Evolutionary conservation across 2,797 vertebrate genomes (phyloP).

Genomic region (Myiotriccus ornatus): DNA sequence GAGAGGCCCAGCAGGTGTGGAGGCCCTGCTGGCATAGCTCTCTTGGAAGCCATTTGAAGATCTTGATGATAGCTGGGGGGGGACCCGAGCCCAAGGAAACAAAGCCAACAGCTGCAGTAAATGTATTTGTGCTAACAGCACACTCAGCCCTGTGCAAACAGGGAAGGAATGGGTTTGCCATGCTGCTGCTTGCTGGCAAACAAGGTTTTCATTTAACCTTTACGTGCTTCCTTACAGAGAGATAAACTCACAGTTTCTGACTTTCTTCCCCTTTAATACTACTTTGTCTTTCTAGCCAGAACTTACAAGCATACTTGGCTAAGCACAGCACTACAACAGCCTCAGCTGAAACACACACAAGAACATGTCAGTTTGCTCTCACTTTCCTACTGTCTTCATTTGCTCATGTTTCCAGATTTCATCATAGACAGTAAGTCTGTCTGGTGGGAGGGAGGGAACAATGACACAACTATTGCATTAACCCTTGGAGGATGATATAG

Average conservation of each 20-base stretch:
- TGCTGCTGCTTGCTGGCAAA: neutral
- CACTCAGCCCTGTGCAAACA: neutral
- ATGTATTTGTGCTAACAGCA: neutral
- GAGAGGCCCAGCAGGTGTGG: neutral
- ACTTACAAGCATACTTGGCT: neutral
- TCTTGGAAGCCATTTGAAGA: neutral
- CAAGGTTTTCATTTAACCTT: neutral
- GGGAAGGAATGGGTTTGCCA: neutral
- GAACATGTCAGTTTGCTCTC: neutral
- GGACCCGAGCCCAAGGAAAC: rapidly evolving
- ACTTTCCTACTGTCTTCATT: neutral
- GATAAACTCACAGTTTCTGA: neutral
- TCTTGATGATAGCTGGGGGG: neutral
- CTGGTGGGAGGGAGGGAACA: neutral
- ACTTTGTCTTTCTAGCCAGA: neutral
- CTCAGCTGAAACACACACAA: neutral
- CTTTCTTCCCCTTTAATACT: neutral
- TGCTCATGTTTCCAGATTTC: neutral
- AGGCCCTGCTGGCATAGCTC: neutral
- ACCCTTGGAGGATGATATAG: neutral
- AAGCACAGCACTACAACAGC: neutral
- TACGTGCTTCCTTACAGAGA: neutral
- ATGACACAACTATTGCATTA: neutral
- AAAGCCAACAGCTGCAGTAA: neutral
- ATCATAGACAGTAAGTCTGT: neutral